phyloP scores from a whole-genome alignment of 2,888 invertebrate species.

The Acleris holmiana region DNA sequence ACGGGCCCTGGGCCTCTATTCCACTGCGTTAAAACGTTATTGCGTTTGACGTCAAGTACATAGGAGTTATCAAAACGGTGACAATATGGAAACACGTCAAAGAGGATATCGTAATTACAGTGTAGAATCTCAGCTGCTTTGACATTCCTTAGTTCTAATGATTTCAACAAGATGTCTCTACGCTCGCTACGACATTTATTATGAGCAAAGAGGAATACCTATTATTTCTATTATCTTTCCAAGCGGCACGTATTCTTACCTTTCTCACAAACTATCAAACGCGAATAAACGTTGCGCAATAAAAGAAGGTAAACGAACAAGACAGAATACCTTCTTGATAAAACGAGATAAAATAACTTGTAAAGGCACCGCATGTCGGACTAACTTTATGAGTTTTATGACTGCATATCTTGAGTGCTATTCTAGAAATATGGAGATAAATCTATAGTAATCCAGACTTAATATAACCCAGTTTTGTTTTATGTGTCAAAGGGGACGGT shows the following conservation, averaged over 20 bases:
- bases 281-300: constrained; percentile 8
- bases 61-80: too few relatives aligned
- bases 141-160: too few relatives aligned
- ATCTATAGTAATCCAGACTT: constrained; percentile 22
- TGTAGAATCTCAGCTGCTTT: too few relatives aligned
- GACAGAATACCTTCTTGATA: constrained; percentile 16
- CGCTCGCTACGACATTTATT: too few relatives aligned
- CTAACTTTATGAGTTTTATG: constrained; percentile 14
- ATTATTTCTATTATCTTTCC: too few relatives aligned
- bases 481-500: constrained; percentile 40
- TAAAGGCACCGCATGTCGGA: constrained; percentile 26
- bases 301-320: constrained; percentile 13
- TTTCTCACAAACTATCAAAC: constrained; percentile 1
- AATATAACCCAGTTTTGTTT: constrained; percentile 39
- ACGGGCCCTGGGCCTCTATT: too few relatives aligned
- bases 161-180: too few relatives aligned
- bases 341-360: constrained; percentile 22
- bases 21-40: too few relatives aligned
- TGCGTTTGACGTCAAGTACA: too few relatives aligned
- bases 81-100: too few relatives aligned
- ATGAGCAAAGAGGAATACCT: too few relatives aligned
- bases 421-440: constrained; percentile 30
- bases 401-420: constrained; percentile 29
- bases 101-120: too few relatives aligned
- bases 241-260: background rate